Base-by-base conservation (phyloP, 1,140 invertebrate genomes). In the Dolichoris vasculosae region DNA sequence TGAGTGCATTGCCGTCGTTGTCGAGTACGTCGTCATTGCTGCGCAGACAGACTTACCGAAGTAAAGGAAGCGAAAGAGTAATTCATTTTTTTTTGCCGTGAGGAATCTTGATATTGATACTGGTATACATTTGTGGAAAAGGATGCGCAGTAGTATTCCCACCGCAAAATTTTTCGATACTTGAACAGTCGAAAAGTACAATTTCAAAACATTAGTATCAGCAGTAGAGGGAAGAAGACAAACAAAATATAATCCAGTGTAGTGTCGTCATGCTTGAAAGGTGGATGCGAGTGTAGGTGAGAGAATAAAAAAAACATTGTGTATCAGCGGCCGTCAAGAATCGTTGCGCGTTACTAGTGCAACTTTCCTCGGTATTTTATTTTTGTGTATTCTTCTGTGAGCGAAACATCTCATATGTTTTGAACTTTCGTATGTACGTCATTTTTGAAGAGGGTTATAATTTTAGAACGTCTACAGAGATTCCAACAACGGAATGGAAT, bases 1-100 rank as follows among this genome's bases (percentile, higher is more conserved):
- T 43, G 55, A 71, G 69, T 73, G 83, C 82, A 43, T 82, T 75
- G 59, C 63, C 67, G 63, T 82, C 82, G 30, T 51, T 30, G 84
- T 88, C 84, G 55, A 78, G 64, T 81, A 71, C 73, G n/a, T 67
- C 78, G 38, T 30, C 35, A 17, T 46, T 20, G 13, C 7, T 40
- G 32, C 23, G 40, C 6, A 40, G 15, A 46, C 26, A 48, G 26
- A 46, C 23, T 48, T 1, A 48, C n/a, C 1, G 40, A 48, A 40
- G 3, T 8, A 69, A 17, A 32, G 30, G 2, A 32, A 69, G 59
- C 2, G 59, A 64, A 20, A 64, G 59, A 64, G 59, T 11, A 26
- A 59, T 17, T 59, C 4, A 20, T 63, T 11, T 63, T 63, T n/a
- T 0, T 63, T 63, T 63, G 20, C 1, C 59, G 30, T 35, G 38